These are phyloP conservation scores for Syndactyla subalaris DNA, from an alignment of 2,797 vertebrate genomes.

Conservation along the genomic window DNA sequence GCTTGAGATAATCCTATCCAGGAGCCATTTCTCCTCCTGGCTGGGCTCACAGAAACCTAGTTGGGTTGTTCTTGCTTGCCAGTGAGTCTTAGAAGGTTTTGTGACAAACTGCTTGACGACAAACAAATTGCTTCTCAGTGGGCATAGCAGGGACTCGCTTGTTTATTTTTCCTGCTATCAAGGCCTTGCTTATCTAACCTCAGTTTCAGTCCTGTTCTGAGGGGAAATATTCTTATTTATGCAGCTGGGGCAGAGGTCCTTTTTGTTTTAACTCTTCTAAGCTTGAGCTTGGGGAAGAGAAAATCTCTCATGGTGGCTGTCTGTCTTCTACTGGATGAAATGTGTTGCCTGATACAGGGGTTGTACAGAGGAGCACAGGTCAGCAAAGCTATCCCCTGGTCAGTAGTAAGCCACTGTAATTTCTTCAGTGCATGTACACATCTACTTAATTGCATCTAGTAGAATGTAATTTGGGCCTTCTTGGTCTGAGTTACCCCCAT, in stretches of 20 bases:
- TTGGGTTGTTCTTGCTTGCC: not conserved
- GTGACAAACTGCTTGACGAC: not conserved
- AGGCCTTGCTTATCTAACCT: constrained; percentile 69
- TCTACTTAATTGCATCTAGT: not conserved
- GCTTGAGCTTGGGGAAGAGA: not conserved
- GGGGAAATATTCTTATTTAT: constrained; percentile 61
- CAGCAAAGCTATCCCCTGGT: not conserved
- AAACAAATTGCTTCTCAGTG: not conserved
- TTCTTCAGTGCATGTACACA: not conserved
- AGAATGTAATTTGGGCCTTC: not conserved
- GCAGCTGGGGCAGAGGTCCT: constrained; percentile 45
- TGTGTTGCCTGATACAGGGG: not conserved
- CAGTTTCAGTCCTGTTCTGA: not conserved
- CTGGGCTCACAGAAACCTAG: not conserved
- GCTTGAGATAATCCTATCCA: not conserved
- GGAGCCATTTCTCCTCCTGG: not conserved
- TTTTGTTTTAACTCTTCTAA: constrained; percentile 34
- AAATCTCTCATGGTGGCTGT: not conserved
- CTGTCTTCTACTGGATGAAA: not conserved
- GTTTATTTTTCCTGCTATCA: constrained; percentile 63
- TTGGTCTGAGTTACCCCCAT: not conserved
- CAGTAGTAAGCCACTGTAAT: not conserved
- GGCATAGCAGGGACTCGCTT: not conserved
- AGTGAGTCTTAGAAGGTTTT: not conserved
- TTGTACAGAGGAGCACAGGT: fast-evolving